Conservation (phyloP, 2,797 vertebrate genomes). For the Bufotes viridis region DNA sequence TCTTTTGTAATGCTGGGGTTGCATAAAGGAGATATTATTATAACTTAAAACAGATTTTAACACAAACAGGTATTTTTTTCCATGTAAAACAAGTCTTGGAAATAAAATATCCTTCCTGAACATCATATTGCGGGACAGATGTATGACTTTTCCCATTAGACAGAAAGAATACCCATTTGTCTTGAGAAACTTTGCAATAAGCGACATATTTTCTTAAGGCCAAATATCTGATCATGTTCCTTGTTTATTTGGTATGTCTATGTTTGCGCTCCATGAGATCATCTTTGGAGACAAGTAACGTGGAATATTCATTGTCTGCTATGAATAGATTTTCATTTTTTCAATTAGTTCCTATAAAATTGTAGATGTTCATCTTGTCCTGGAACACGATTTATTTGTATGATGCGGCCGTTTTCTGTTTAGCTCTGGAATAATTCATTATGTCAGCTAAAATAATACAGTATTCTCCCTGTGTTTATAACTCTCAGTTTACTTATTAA, state of each 20-base stretch:
- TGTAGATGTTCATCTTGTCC: conserved; percentile 24
- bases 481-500: not conserved
- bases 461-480: not conserved
- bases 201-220: conserved; percentile 24
- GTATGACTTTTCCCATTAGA: not conserved
- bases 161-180: conserved; percentile 41
- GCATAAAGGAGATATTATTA: too few species aligned
- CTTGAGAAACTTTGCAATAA: not conserved
- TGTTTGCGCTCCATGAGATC: conserved; percentile 49
- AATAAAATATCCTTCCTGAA: not conserved
- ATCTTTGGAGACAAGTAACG: conserved; percentile 41
- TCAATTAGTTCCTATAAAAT: conserved; percentile 46
- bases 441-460: conserved; percentile 30
- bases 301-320: conserved; percentile 47
- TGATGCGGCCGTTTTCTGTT: conserved; percentile 21
- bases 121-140: not conserved
- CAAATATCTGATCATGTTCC: conserved; percentile 52
- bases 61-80: not conserved
- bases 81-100: not conserved
- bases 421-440: conserved; percentile 20
- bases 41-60: too few species aligned
- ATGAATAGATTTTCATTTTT: conserved; percentile 49
- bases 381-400: conserved; percentile 35
- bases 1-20: too few species aligned
- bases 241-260: conserved; percentile 41